Base-by-base conservation (phyloP, 2,888 invertebrate genomes). In the Heteromyza rotundicornis region DNA sequence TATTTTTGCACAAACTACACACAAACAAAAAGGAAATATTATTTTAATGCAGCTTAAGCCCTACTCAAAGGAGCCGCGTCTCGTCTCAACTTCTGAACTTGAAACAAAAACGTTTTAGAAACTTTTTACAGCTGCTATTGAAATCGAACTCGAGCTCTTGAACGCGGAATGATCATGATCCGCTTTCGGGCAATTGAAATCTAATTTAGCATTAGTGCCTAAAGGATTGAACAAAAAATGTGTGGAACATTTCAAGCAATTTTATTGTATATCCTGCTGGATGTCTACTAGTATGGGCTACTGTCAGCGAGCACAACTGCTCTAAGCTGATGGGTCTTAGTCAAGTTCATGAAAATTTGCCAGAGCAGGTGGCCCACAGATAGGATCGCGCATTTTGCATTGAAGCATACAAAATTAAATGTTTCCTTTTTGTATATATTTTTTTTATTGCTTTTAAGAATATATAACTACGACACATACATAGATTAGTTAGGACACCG, bases 141-240 rank as follows among this genome's bases (percentile, higher is more conserved):
- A n/a, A n/a, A n/a, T n/a, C n/a, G n/a, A n/a, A n/a, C n/a, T n/a
- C n/a, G n/a, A n/a, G n/a, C n/a, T n/a, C n/a, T n/a, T n/a, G n/a
- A n/a, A n/a, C n/a, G n/a, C n/a, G n/a, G n/a, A n/a, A n/a, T n/a
- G 32, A 5, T 32, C 12, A 7, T 40, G 40, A 7, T 52, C 5
- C 32, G 12, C 36, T 54, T 24, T n/a, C n/a, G n/a, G 62, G 69
- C 73, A 74, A 75, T 74, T 74, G 75, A 77, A 76, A 76, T 74
- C 77, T 74, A 74, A 74, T 74, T 74, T 74, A 72, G 76, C 76
- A 75, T 75, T 74, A 72, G 72, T 70, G 72, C 70, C 72, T 72
- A 73, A 76, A 73, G 74, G 77, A 75, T 76, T 74, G 77, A 75
- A 69, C 76, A 76, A 74, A 76, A 74, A n/a, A n/a, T n/a, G n/a